phyloP scores from a whole-genome alignment of 2,113 vertebrate species.

The Petroica traversi region DNA sequence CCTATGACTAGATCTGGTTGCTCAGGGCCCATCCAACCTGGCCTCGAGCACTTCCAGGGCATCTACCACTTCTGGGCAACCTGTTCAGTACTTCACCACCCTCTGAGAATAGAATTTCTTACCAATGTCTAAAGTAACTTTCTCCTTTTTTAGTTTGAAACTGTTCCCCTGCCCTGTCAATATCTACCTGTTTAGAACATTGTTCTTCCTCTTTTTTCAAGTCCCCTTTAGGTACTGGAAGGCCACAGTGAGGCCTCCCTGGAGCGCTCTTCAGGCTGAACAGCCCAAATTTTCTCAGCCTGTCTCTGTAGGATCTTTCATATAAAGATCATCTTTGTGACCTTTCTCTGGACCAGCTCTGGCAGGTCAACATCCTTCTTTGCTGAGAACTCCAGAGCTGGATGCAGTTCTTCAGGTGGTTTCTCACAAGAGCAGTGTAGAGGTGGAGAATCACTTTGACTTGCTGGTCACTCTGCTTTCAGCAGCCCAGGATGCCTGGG shows the following conservation, averaged over 20 bases:
- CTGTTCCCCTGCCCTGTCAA: background rate
- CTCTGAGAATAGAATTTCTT: background rate
- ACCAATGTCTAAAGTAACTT: background rate
- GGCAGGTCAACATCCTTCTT: background rate
- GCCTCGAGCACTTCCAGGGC: background rate
- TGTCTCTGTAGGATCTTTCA: background rate
- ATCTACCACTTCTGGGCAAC: background rate
- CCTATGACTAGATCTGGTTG: background rate
- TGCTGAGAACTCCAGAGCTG: background rate
- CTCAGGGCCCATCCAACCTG: background rate
- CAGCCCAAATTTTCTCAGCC: background rate
- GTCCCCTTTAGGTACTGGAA: background rate
- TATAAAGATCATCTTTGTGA: background rate
- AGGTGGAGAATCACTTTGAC: background rate
- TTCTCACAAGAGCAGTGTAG: background rate
- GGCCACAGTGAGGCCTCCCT: fast-evolving
- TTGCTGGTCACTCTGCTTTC: background rate
- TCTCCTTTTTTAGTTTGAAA: background rate
- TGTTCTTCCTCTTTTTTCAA: background rate
- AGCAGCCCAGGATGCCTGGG: background rate
- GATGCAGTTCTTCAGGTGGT: background rate
- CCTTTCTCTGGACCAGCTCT: background rate
- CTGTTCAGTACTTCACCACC: background rate
- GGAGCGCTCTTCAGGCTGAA: background rate
- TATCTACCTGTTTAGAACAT: background rate